Conservation (phyloP, 1,140 invertebrate genomes). For the Helicoverpa zea region DNA sequence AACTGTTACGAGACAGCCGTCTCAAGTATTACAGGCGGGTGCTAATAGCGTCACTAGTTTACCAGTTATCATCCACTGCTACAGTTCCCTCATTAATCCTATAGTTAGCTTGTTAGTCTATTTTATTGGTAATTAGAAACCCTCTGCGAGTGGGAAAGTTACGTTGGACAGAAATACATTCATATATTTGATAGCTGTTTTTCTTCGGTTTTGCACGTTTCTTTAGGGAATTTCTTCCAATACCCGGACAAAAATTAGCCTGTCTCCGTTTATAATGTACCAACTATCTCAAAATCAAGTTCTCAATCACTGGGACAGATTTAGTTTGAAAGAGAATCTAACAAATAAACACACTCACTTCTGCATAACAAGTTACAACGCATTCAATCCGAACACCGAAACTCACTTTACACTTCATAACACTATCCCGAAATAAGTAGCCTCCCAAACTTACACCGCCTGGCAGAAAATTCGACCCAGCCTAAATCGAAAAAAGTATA, state of each 20-base stretch:
- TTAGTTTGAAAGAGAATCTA: too few relatives aligned
- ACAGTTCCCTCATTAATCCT: background rate
- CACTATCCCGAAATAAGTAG: slow-evolving; percentile 2
- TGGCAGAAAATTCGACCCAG: background rate
- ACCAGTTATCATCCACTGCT: slow-evolving; percentile 9
- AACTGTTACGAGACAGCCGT: background rate
- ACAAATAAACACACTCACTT: too few relatives aligned
- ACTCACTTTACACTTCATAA: slow-evolving; percentile 22
- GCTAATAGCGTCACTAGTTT: slow-evolving; percentile 49
- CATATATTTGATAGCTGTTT: too few relatives aligned
- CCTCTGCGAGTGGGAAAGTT: too few relatives aligned
- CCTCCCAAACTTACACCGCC: slow-evolving; percentile 26
- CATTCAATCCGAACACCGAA: background rate
- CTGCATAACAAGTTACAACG: background rate
- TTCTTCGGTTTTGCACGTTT: too few relatives aligned
- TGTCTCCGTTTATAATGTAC: too few relatives aligned
- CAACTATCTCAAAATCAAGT: too few relatives aligned
- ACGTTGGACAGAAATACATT: too few relatives aligned
- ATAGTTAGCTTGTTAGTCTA: background rate
- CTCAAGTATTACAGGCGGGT: slow-evolving; percentile 26
- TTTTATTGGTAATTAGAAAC: too few relatives aligned
- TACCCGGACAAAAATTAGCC: too few relatives aligned
- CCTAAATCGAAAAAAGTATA: slow-evolving; percentile 42
- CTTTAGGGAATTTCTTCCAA: too few relatives aligned
- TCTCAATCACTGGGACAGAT: too few relatives aligned